Percentiles rank a stretch among this genome's conserved stretches.
Conservation (phyloP, 2,888 invertebrate species). For the Temnothorax unifasciatus region DNA sequence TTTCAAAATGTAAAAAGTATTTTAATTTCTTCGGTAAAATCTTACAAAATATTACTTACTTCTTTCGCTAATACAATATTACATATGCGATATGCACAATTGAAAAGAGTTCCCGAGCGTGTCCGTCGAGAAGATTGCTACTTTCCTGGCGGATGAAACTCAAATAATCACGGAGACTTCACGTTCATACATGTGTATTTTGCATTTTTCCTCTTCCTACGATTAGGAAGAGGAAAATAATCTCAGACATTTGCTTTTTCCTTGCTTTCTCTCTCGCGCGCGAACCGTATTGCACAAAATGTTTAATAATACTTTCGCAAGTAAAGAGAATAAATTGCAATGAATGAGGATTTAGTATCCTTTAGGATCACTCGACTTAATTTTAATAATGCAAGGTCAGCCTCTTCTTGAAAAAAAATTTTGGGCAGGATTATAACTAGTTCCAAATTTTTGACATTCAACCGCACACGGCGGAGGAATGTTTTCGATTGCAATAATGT, state of each 20-base stretch:
- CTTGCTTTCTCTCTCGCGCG: not conserved
- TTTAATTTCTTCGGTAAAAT: not conserved
- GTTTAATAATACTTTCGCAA: not conserved
- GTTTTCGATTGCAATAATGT: not conserved
- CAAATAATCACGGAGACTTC: slow-evolving; percentile 45
- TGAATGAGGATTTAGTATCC: not conserved
- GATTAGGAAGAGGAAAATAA: slow-evolving; percentile 1
- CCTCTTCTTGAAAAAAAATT: not conserved
- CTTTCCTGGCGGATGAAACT: slow-evolving; percentile 55
- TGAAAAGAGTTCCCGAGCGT: slow-evolving; percentile 30
- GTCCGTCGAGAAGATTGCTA: slow-evolving; percentile 49
- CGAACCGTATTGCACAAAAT: not conserved
- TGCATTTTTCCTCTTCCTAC: not conserved
- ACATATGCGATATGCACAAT: not conserved
- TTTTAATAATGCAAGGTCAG: not conserved
- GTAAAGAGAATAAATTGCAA: not conserved
- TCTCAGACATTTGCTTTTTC: not conserved
- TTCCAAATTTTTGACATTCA: not conserved
- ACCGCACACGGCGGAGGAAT: not conserved
- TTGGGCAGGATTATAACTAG: not conserved
- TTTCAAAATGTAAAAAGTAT: not conserved
- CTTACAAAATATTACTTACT: not conserved
- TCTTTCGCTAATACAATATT: not conserved
- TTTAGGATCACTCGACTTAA: not conserved
- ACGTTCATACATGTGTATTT: slow-evolving; percentile 31